These are phyloP conservation scores for Pterostichus madidus DNA, from an alignment of 2,888 invertebrate species.

Conservation along the genomic window DNA sequence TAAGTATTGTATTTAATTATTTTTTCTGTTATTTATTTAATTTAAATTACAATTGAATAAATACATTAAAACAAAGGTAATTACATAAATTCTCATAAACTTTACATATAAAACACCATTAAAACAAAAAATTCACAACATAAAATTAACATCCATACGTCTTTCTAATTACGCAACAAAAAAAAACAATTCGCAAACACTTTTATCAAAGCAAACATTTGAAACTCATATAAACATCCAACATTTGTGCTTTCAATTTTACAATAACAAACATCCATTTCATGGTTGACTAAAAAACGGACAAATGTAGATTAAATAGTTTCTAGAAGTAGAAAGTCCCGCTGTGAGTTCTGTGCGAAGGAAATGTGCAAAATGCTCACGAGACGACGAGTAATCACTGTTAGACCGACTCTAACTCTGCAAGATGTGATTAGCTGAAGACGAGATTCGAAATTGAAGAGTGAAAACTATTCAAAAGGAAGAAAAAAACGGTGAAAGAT, in stretches of 20 bases:
- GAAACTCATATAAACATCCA: conserved; percentile 1
- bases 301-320: conserved; percentile 55
- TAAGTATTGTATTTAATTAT: no score
- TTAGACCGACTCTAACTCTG: no score
- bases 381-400: conserved; percentile 13
- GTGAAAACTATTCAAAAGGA: neutral
- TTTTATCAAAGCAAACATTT: conserved; percentile 31
- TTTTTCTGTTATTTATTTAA: no score
- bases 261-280: conserved; percentile 56
- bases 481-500: conserved; percentile 10
- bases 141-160: neutral
- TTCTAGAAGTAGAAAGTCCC: conserved; percentile 62
- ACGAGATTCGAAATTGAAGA: neutral
- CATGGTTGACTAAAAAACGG: conserved; percentile 54
- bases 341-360: conserved; percentile 3
- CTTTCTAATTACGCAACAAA: neutral
- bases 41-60: no score
- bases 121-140: no score
- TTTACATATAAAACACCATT: no score
- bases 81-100: no score
- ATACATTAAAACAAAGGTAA: no score
- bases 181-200: conserved; percentile 15
- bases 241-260: conserved; percentile 52
- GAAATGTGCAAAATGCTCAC: conserved; percentile 42
- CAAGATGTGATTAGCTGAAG: conserved; percentile 8